These are phyloP conservation scores for Pygoscelis antarcticus DNA, from an alignment of 2,113 vertebrate species.

Conservation along the genomic window DNA sequence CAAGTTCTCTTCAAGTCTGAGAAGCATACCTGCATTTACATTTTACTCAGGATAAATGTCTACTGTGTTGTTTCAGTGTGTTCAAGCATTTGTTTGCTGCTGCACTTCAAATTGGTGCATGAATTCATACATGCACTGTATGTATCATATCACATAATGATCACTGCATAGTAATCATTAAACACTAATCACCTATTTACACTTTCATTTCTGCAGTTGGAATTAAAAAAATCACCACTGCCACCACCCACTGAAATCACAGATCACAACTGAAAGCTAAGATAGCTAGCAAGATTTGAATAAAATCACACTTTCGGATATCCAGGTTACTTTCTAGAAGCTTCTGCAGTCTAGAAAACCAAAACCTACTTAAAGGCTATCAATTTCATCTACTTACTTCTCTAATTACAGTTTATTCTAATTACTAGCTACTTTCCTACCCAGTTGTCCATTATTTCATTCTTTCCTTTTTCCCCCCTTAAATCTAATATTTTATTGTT, in stretches of 20 bases:
- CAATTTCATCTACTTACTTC: neutral
- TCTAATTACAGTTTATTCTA: neutral
- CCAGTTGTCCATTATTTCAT: neutral
- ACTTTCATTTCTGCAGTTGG: neutral
- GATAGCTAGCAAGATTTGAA: neutral
- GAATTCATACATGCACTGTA: too few relatives aligned
- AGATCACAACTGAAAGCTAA: neutral
- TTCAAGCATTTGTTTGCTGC: neutral
- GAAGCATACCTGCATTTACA: neutral
- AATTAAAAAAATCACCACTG: neutral
- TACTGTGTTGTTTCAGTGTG: neutral
- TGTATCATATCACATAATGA: too few relatives aligned
- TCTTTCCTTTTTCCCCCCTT: neutral
- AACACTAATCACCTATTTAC: neutral
- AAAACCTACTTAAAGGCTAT: neutral
- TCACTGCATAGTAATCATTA: neutral
- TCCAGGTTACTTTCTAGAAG: neutral
- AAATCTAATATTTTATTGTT: neutral
- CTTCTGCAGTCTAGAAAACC: neutral
- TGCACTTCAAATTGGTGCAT: neutral
- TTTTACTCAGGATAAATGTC: neutral
- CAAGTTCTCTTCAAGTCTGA: neutral
- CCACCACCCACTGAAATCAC: neutral
- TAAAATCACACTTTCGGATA: neutral
- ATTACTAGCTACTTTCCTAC: neutral